Evolutionary conservation across 2,113 vertebrate species (phyloP).

Genomic region (Chunga burmeisteri): DNA sequence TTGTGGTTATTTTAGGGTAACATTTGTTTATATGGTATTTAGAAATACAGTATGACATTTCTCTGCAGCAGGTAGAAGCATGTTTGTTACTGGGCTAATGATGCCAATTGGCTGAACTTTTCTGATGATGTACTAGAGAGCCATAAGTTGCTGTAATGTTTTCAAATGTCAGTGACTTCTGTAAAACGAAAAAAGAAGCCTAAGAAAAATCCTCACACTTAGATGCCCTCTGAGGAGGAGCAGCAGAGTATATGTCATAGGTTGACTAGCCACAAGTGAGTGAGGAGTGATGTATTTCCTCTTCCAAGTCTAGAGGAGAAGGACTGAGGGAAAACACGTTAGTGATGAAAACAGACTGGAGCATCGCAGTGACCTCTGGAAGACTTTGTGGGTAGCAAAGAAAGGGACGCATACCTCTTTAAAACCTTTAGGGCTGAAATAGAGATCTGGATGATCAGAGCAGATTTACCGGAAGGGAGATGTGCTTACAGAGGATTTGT

Average conservation of each 20-base stretch:
- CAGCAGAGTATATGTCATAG: neutral
- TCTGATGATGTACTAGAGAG: neutral
- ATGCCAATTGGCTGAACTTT: neutral
- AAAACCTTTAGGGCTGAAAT: neutral
- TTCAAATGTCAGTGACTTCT: neutral
- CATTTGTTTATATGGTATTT: constrained; percentile 49
- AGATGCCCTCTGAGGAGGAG: neutral
- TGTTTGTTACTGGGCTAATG: constrained; percentile 6
- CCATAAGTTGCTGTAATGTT: neutral
- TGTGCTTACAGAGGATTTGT: neutral
- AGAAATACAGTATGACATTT: constrained; percentile 31
- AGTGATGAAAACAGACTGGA: neutral
- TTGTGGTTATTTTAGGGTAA: constrained; percentile 14
- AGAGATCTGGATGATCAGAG: neutral
- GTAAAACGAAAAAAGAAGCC: neutral
- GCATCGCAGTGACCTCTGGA: neutral
- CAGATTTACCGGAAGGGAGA: neutral
- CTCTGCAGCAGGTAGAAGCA: constrained; percentile 15
- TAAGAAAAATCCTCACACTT: neutral
- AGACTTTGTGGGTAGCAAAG: neutral
- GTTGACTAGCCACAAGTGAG: neutral
- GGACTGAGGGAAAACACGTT: neutral
- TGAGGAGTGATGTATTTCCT: neutral
- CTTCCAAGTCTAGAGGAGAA: neutral
- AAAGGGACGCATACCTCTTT: neutral